Conservation (phyloP, 1,140 invertebrate species). For the Pantala flavescens region DNA sequence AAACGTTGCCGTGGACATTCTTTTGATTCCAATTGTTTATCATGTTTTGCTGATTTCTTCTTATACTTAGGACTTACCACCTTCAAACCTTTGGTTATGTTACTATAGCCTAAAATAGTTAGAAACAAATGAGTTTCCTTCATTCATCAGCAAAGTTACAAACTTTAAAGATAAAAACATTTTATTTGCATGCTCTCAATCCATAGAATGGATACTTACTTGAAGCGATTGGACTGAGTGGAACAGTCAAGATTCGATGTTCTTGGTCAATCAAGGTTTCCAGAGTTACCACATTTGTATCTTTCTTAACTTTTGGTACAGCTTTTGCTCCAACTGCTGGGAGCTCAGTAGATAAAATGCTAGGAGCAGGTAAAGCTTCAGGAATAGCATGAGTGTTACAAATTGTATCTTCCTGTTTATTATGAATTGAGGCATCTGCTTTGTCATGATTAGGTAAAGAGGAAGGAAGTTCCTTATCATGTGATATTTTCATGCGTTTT, state of each 20-base stretch:
- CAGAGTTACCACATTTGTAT: not conserved
- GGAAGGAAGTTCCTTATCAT: no score
- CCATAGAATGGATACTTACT: not conserved
- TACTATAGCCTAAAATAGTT: not conserved
- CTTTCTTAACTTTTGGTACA: not conserved
- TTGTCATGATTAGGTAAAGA: no score
- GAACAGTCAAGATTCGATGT: not conserved
- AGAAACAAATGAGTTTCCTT: not conserved
- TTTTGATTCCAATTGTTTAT: not conserved
- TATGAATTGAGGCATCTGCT: no score
- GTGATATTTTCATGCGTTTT: no score
- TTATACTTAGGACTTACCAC: slow-evolving; percentile 11
- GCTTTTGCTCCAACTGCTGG: not conserved
- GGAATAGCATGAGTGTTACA: no score
- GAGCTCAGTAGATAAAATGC: no score
- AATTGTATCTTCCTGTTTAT: no score
- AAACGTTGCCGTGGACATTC: slow-evolving; percentile 25
- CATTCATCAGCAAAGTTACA: no score
- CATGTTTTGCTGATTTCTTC: slow-evolving; percentile 14
- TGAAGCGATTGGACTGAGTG: not conserved
- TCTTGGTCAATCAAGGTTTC: not conserved
- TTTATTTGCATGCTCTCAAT: no score
- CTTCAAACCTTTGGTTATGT: slow-evolving; percentile 20
- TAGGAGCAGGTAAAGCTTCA: no score
- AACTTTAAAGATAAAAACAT: no score